phyloP scores from a whole-genome alignment of 23 tunicate genomes.

The Diplosoma virens region DNA sequence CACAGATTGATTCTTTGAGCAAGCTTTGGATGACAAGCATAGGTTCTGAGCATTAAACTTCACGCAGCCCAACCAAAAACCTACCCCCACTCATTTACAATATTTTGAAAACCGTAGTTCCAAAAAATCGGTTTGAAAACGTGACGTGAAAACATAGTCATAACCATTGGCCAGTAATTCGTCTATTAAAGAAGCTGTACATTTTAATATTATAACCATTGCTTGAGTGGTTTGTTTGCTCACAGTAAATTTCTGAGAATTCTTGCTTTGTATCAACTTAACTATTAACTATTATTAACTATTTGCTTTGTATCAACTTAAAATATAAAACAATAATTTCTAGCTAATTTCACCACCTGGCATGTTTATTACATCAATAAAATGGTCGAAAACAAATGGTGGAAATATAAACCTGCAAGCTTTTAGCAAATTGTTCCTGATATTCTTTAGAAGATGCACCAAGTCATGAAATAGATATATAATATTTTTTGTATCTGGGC shows the following conservation, averaged over 20 bases:
- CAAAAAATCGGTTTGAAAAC: slow-evolving; percentile 8
- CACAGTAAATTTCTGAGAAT: not conserved
- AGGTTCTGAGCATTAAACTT: not conserved
- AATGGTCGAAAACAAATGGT: not conserved
- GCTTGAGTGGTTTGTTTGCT: not conserved
- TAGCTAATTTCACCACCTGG: not conserved
- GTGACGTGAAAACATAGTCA: not conserved
- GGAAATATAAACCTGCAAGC: not conserved
- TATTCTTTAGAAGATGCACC: slow-evolving; percentile 2
- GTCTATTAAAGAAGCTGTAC: slow-evolving; percentile 11
- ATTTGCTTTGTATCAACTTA: not conserved
- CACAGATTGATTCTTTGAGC: not conserved
- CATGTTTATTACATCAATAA: not conserved
- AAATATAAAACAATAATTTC: not conserved
- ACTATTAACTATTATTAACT: too few relatives aligned
- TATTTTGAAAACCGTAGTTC: not conserved
- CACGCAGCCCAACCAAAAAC: slow-evolving; percentile 3
- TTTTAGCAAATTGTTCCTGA: not conserved
- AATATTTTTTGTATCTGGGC: not conserved
- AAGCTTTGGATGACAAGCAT: not conserved
- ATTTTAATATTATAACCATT: not conserved
- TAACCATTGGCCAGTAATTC: not conserved
- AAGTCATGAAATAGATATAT: not conserved
- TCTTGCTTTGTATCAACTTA: not conserved
- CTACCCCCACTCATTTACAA: not conserved